These are phyloP conservation scores for Leucophora obtusa DNA, from an alignment of 2,888 invertebrate species.

Conservation along the genomic window DNA sequence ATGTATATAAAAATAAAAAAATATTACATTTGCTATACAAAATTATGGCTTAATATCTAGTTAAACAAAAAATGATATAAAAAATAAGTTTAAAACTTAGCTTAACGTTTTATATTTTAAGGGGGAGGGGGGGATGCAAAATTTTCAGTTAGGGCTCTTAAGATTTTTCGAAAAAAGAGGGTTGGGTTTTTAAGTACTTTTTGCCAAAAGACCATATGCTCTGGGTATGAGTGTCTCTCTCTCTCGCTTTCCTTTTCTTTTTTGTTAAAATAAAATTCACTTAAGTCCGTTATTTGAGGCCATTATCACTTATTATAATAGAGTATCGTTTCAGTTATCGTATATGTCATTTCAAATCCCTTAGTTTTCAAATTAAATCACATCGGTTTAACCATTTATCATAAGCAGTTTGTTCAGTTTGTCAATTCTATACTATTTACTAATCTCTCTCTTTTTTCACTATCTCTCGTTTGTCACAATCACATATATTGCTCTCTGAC, in stretches of 20 bases:
- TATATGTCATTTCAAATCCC: not conserved
- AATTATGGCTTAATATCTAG: conserved; percentile 53
- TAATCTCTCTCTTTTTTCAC: no score
- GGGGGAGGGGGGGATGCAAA: not conserved
- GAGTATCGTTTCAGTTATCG: not conserved
- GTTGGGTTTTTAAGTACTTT: no score
- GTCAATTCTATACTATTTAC: conserved; percentile 34
- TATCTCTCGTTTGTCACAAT: conserved; percentile 30
- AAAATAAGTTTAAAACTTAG: not conserved
- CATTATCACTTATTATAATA: conserved; percentile 27
- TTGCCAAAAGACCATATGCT: no score
- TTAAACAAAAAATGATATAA: not conserved
- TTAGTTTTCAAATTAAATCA: conserved; percentile 45
- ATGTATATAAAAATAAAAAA: no score
- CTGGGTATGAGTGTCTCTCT: no score
- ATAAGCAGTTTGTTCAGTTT: conserved; percentile 33
- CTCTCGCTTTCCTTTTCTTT: not conserved
- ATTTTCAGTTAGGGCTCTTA: not conserved
- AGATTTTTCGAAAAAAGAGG: not conserved
- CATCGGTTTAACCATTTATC: conserved; percentile 54
- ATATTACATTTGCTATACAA: conserved; percentile 49
- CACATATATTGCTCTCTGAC: conserved; percentile 63
- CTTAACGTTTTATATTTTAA: not conserved
- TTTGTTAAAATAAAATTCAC: not conserved
- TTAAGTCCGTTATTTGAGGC: conserved; percentile 34